A percentile compares a stretch with the other conserved stretches of the same genome.
These are phyloP conservation scores for Nothura maculosa DNA, from an alignment of 2,797 vertebrate genomes.

Conservation along the genomic window DNA sequence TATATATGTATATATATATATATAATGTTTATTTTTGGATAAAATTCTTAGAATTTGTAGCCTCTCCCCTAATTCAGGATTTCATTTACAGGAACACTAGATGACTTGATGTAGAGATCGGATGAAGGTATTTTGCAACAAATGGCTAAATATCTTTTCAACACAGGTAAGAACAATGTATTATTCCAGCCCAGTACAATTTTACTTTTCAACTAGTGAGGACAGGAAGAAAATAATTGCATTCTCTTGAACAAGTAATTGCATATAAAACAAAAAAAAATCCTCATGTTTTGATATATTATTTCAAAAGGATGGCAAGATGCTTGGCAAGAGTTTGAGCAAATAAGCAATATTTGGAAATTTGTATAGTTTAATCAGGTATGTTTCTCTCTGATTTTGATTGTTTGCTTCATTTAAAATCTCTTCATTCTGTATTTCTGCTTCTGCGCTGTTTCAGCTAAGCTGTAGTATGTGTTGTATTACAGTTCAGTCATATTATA, in stretches of 20 bases:
- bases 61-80: background rate
- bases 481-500: background rate
- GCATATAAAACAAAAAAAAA: background rate
- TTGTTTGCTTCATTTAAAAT: background rate
- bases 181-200: background rate
- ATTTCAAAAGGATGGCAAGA: background rate
- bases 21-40: background rate
- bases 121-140: conserved; percentile 20
- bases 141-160: conserved; percentile 28
- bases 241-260: background rate
- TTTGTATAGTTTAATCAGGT: background rate
- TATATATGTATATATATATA: background rate
- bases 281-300: background rate
- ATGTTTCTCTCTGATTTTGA: background rate
- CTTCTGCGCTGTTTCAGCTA: background rate
- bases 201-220: conserved; percentile 12
- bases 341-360: background rate
- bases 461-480: background rate
- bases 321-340: background rate
- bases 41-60: conserved; percentile 37
- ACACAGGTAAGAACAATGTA: conserved; percentile 59
- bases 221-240: background rate
- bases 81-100: background rate
- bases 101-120: background rate
- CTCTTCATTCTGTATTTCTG: background rate